These are phyloP conservation scores for Corynorhinus townsendii DNA, from an alignment of 2,113 vertebrate species.

Conservation along the genomic window DNA sequence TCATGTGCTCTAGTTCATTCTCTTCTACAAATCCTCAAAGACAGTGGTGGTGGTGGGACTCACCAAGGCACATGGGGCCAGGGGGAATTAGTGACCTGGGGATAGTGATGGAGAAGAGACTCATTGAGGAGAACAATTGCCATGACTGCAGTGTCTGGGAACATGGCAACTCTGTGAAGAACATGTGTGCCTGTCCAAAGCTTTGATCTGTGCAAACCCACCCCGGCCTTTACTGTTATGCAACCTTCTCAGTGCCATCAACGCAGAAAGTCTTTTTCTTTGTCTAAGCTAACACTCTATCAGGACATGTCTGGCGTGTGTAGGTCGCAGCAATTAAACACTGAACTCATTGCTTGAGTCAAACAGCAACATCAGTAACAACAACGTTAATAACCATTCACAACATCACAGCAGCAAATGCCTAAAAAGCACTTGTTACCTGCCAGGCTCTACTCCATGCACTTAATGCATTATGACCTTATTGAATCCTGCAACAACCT, in stretches of 20 bases:
- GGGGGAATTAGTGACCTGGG: not conserved
- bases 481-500: not conserved
- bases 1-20: not conserved
- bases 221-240: not conserved
- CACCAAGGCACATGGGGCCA: not conserved
- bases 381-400: no score
- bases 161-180: not conserved
- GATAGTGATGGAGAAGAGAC: not conserved
- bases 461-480: not conserved
- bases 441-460: not conserved
- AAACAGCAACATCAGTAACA: not conserved
- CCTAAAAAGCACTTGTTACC: not conserved
- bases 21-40: not conserved
- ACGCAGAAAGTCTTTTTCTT: not conserved
- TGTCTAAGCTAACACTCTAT: not conserved
- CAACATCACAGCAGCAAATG: not conserved
- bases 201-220: not conserved
- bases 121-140: not conserved
- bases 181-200: not conserved
- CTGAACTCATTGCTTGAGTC: not conserved
- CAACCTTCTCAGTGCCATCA: not conserved
- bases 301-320: not conserved
- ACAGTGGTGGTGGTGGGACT: fast-evolving
- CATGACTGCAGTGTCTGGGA: not conserved
- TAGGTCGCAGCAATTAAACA: not conserved